phyloP scores from a whole-genome alignment of 2,797 vertebrate genomes.

The Pipistrellus kuhlii region DNA sequence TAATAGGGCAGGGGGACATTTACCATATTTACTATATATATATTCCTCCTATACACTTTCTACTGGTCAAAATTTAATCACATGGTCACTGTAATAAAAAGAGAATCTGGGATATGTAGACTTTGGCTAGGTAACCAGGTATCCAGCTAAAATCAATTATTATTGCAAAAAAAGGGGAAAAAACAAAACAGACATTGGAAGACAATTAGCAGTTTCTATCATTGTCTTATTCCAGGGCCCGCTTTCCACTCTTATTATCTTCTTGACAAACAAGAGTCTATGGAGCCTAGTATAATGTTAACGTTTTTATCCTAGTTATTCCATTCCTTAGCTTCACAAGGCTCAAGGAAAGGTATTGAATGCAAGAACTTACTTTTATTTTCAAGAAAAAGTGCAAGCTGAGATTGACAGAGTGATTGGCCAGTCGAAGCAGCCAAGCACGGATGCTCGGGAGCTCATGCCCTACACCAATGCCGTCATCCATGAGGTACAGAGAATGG shows the following conservation, averaged over 20 bases:
- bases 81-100: not conserved
- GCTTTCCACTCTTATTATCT: not conserved
- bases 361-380: not conserved
- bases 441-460: slow-evolving; percentile 88
- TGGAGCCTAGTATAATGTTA: not conserved
- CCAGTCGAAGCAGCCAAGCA: slow-evolving; percentile 82
- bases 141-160: too few relatives aligned
- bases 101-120: not conserved
- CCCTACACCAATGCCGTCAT: slow-evolving; percentile 92
- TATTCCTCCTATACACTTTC: not conserved
- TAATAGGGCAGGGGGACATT: too few relatives aligned
- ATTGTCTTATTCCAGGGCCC: not conserved
- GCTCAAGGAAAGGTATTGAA: not conserved
- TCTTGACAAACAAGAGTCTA: not conserved
- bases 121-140: not conserved
- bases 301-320: not conserved
- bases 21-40: too few relatives aligned
- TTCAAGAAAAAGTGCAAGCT: slow-evolving; percentile 89
- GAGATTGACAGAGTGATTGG: slow-evolving; percentile 92
- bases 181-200: too few relatives aligned
- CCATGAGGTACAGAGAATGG: slow-evolving; percentile 92
- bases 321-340: not conserved
- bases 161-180: too few relatives aligned
- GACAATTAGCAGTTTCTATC: too few relatives aligned
- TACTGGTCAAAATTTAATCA: not conserved